Evolutionary conservation across 2,113 vertebrate genomes (phyloP), one percentile per base, ranked within the genome.

Genomic region (Gymnocephalus cernua): DNA sequence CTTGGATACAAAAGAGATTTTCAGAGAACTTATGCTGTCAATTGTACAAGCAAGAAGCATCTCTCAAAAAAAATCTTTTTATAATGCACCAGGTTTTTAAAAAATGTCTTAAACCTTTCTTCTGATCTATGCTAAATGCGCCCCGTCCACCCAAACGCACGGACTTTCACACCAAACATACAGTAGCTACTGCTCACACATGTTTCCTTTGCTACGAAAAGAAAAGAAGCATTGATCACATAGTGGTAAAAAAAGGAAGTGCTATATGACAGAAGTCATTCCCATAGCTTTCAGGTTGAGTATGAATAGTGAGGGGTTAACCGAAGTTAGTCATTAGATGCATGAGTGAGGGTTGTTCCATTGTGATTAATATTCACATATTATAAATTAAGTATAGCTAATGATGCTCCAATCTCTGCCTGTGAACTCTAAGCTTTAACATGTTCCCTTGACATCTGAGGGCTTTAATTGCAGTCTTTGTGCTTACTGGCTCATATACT

Each of bases 381-480:
- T 86, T 77, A 80, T 84, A 44, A 90, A 86, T 90, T 83, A 87
- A 89, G 76, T 68, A 77, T 47, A 47, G 81, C 86, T 88, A 86
- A 90, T 86, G 88, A 89, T 47, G 79, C 51, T 29, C 32, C 54
- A 54, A 9, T 82, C 57, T 71, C 77, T 87, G 71, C 62, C 66
- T 73, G 74, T 90, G 87, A 91, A 88, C 89, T 79, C 84, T 51
- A 48, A 82, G 70, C 69, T 90, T 87, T 81, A 90, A 85, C 86
- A 73, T 82, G 66, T 65, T 89, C 77, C 77, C 88, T 56, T 74
- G 84, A 79, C 77, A 86, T 84, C 75, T 63, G 38, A 74, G 44
- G 79, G 79, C 82, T 91, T 79, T 91, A 89, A 94, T 94, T 93
- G 88, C 72, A 59, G 84, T 83, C 88, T 91, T 90, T 90, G 89